phyloP scores from a whole-genome alignment of 2,113 vertebrate species.

The Mobula hypostoma region DNA sequence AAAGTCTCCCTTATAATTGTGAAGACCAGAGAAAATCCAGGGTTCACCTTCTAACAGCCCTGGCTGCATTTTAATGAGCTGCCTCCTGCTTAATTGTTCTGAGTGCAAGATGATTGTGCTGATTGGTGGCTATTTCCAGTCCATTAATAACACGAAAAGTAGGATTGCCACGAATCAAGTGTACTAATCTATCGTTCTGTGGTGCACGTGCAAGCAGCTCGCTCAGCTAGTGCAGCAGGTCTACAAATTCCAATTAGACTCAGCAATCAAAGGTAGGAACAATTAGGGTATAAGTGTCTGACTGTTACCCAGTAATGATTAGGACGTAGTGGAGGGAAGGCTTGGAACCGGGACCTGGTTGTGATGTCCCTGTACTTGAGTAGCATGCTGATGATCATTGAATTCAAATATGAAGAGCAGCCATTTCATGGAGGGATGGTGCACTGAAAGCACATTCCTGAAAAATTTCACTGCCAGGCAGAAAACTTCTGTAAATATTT shows the following conservation, averaged over 20 bases:
- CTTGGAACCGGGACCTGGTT: neutral
- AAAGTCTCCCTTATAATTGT: too few relatives aligned
- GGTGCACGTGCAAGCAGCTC: neutral
- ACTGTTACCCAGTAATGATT: neutral
- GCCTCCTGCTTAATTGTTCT: too few relatives aligned
- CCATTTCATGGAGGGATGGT: neutral
- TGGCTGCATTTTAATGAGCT: too few relatives aligned
- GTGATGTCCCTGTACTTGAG: neutral
- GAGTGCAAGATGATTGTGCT: neutral
- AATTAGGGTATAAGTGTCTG: neutral
- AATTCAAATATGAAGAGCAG: neutral
- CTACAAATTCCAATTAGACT: neutral
- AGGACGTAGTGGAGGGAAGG: neutral
- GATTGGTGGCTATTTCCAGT: neutral
- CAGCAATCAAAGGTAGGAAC: neutral
- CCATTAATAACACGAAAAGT: neutral
- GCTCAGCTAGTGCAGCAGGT: neutral
- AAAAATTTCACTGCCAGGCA: neutral
- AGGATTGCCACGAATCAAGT: neutral
- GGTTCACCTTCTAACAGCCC: too few relatives aligned
- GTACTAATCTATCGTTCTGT: neutral
- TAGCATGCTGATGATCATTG: neutral
- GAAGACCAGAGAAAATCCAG: too few relatives aligned
- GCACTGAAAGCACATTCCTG: neutral
- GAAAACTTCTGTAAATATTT: neutral